Conservation (phyloP, 2,113 vertebrate genomes). For the Channa argus region DNA sequence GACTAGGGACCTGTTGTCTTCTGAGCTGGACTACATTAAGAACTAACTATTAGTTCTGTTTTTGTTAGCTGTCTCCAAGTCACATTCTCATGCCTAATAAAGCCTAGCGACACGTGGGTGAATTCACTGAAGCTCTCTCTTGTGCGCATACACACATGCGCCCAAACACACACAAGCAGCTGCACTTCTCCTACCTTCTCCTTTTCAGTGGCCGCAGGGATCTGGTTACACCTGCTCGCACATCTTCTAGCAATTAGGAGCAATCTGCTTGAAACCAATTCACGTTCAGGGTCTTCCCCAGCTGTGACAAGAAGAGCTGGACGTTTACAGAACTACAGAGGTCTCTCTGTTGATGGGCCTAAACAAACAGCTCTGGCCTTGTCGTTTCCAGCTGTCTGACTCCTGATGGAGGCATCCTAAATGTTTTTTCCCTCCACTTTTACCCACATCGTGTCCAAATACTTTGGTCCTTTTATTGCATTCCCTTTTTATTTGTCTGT, state of each 20-base stretch:
- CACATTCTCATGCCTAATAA: slow-evolving; percentile 89
- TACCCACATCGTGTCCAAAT: slow-evolving; percentile 9
- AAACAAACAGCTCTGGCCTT: slow-evolving; percentile 51
- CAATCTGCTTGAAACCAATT: slow-evolving; percentile 93
- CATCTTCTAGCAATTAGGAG: slow-evolving; percentile 95
- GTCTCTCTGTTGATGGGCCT: slow-evolving; percentile 51
- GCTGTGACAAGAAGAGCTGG: slow-evolving; percentile 84
- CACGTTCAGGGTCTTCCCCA: slow-evolving; percentile 90
- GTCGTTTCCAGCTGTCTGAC: slow-evolving; percentile 28
- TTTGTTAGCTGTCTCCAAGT: slow-evolving; percentile 88
- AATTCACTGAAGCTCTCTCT: slow-evolving; percentile 80
- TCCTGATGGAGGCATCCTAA: slow-evolving; percentile 32
- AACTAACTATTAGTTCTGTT: slow-evolving; percentile 90
- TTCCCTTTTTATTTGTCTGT: slow-evolving; percentile 7
- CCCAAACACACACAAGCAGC: slow-evolving; percentile 69
- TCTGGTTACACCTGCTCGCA: slow-evolving; percentile 93
- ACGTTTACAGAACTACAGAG: slow-evolving; percentile 70
- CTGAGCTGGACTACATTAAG: slow-evolving; percentile 86
- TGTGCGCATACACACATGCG: too few relatives aligned
- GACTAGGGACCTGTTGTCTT: slow-evolving; percentile 75
- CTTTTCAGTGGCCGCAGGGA: slow-evolving; percentile 86
- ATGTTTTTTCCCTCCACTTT: slow-evolving; percentile 10
- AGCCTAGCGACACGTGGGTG: slow-evolving; percentile 89
- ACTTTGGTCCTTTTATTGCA: slow-evolving; percentile 2
- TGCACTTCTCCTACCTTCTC: slow-evolving; percentile 76